Percentiles rank a stretch among this genome's conserved stretches.
phyloP scores from a whole-genome alignment of 1,140 invertebrate genomes.

The Heliothis virescens region DNA sequence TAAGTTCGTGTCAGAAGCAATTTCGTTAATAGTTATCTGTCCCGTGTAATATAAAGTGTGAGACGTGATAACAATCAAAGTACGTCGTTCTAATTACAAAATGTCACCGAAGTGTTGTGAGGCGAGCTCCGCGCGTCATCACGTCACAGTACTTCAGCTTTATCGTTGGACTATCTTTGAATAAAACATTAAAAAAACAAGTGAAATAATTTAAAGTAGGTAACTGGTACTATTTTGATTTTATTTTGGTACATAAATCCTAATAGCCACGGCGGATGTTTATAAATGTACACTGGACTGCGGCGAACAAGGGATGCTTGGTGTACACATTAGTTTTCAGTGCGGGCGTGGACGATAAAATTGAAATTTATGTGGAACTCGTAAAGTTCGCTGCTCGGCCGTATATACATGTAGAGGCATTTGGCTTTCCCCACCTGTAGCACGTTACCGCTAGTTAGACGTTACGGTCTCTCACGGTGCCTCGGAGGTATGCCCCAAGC shows the following conservation, averaged over 20 bases:
- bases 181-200: conserved; percentile 7
- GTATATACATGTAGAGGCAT: conserved; percentile 27
- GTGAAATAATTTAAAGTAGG: background rate
- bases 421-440: conserved; percentile 58
- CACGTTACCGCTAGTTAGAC: conserved; percentile 34
- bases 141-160: no score
- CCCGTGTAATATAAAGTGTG: conserved; percentile 20
- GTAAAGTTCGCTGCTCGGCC: conserved; percentile 46
- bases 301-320: conserved; percentile 17
- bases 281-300: conserved; percentile 31
- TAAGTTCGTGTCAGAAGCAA: conserved; percentile 30
- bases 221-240: conserved; percentile 4
- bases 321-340: conserved; percentile 41
- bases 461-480: conserved; percentile 45
- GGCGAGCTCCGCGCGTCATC: background rate
- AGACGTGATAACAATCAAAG: conserved; percentile 31
- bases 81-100: background rate
- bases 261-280: conserved; percentile 3
- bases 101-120: conserved; percentile 13
- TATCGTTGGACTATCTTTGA: background rate
- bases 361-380: conserved; percentile 52
- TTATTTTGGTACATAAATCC: conserved; percentile 19
- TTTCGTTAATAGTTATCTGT: conserved; percentile 15
- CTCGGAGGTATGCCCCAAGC: conserved; percentile 39
- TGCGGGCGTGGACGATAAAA: conserved; percentile 45